Conservation (phyloP, 2,797 vertebrate species). For the Sebastiscus albofasciatus region DNA sequence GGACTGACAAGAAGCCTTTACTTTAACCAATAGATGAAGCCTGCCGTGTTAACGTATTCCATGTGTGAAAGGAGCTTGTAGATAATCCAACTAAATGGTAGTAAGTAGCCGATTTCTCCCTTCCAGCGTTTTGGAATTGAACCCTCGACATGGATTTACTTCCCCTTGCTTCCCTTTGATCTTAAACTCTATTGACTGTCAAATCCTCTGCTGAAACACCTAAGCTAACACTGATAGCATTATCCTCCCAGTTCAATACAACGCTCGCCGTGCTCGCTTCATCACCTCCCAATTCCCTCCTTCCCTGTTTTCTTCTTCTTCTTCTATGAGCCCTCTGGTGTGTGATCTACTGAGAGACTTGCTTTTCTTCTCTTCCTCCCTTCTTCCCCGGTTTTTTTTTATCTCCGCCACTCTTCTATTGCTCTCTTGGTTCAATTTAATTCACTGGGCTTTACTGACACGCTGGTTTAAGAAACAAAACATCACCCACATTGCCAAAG, state of each 20-base stretch:
- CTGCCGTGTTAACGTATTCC: neutral
- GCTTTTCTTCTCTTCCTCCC: neutral
- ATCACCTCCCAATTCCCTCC: neutral
- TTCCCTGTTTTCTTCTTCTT: neutral
- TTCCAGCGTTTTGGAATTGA: slow-evolving; percentile 7
- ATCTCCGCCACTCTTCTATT: neutral
- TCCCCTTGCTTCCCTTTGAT: slow-evolving; percentile 42
- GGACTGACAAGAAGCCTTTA: neutral
- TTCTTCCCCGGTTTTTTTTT: neutral
- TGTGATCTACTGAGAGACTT: slow-evolving; percentile 19
- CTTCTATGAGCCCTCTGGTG: neutral
- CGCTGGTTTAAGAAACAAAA: slow-evolving; percentile 31
- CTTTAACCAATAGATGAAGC: neutral
- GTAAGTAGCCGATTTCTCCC: neutral
- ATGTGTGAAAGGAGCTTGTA: neutral
- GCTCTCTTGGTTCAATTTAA: slow-evolving; percentile 38
- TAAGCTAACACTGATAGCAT: slow-evolving; percentile 47
- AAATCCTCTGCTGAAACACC: slow-evolving; percentile 26
- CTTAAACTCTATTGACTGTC: slow-evolving; percentile 45
- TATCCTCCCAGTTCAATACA: slow-evolving; percentile 42
- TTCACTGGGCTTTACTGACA: slow-evolving; percentile 42
- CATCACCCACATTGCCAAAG: slow-evolving; percentile 20
- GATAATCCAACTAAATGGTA: slow-evolving; percentile 4
- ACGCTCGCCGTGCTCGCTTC: neutral
- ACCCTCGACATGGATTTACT: slow-evolving; percentile 45